Evolutionary conservation across 2,888 invertebrate genomes (phyloP).

Genomic region (Fragum whitleyi): DNA sequence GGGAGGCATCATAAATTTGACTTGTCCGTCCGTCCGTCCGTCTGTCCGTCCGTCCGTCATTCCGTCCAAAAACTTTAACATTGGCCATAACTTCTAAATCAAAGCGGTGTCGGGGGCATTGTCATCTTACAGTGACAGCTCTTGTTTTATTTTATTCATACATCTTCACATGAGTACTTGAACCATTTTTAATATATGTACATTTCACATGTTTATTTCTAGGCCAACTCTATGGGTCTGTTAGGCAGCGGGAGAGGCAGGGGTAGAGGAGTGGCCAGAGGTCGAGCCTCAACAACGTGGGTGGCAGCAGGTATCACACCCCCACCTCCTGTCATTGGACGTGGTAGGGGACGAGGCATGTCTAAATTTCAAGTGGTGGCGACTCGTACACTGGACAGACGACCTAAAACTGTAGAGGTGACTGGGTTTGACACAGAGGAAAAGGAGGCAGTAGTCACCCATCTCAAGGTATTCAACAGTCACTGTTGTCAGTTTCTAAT

Average conservation of each 20-base stretch:
- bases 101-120: no score
- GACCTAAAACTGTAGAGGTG: slow-evolving; percentile 94
- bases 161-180: no score
- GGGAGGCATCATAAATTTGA: no score
- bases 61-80: no score
- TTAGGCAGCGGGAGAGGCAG: slow-evolving; percentile 69
- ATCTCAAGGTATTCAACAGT: slow-evolving; percentile 94
- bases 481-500: no score
- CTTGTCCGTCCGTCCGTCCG: no score
- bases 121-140: no score
- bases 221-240: slow-evolving; percentile 84
- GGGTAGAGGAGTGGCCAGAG: slow-evolving; percentile 76
- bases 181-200: no score
- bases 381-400: slow-evolving; percentile 89
- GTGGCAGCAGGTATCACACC: slow-evolving; percentile 60
- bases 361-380: slow-evolving; percentile 65
- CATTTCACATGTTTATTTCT: slow-evolving; percentile 35
- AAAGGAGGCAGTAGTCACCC: slow-evolving; percentile 91
- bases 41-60: no score
- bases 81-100: no score
- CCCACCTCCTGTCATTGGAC: slow-evolving; percentile 58
- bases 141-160: no score
- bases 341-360: slow-evolving; percentile 73
- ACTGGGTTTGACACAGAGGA: slow-evolving; percentile 95
- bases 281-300: slow-evolving; percentile 71